Base-by-base conservation (phyloP, 2,888 invertebrate genomes). In the Adineta ricciae region DNA sequence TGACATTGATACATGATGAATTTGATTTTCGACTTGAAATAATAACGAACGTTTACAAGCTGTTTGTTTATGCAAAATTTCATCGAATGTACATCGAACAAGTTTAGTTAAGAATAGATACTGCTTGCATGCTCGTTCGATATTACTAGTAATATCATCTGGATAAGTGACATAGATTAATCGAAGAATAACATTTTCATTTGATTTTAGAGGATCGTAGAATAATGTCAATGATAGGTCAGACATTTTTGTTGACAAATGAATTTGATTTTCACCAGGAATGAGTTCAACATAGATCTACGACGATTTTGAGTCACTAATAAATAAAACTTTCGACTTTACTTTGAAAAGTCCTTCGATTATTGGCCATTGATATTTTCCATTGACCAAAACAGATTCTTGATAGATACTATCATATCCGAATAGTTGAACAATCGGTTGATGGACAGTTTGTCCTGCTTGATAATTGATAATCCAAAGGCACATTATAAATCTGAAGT, bases 391-490 rank as follows among this genome's bases (percentile, higher is more conserved):
- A n/a, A 78, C 41, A 21, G n/a, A 41, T 41, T 78, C 78, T 41
- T 78, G 41, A 78, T 78, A 78, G 14, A 41, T 11, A 78, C n/a
- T 78, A 41, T 78, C 78, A 41, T 36, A 78, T n/a, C 78, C 78
- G 41, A 78, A 78, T 41, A 78, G 41, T n/a, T 78, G 41, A n/a
- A 78, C 41, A 9, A 78, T 41, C 3, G 78, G 41, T n/a, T 78
- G 78, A 78, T 78, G 11, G 41, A 78, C 41, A 78, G 19, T 78
- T 41, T 78, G 24, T 41, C 78, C 78, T 41, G 78, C 24, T 41
- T 78, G 2, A 78, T 78, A 78, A 41, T 78, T 78, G 9, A 78
- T 78, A n/a, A 78, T 38, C 78, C 78, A 78, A n/a, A 78, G 38
- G 14, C 78, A 78, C 78, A 78, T 78, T 41, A 7, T 19, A 32